These are phyloP conservation scores for Speoplatyrhinus poulsoni DNA, from an alignment of 2,113 vertebrate genomes.

Conservation along the genomic window DNA sequence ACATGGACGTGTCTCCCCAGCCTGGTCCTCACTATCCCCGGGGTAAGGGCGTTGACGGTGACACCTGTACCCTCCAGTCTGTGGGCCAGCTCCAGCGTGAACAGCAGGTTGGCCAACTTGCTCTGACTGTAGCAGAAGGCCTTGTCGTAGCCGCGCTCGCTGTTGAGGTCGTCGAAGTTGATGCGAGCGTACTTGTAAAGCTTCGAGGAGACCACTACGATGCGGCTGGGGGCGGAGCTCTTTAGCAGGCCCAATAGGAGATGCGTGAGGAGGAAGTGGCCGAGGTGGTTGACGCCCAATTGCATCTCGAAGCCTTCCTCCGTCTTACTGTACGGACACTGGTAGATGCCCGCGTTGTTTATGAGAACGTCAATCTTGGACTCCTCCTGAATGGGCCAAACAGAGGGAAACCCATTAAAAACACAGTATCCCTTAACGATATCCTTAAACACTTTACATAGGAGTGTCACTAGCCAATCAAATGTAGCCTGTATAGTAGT, in stretches of 20 bases:
- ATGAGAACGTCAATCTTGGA: constrained; percentile 88
- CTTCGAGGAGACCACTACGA: constrained; percentile 92
- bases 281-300: constrained; percentile 93
- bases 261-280: constrained; percentile 92
- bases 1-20: constrained; percentile 88
- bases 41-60: constrained; percentile 87
- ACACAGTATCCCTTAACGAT: no score
- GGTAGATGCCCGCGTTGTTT: constrained; percentile 94
- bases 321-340: constrained; percentile 90
- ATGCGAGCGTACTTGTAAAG: constrained; percentile 94
- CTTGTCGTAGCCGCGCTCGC: constrained; percentile 86
- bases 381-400: constrained; percentile 81
- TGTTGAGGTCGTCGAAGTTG: constrained; percentile 94
- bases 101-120: constrained; percentile 93
- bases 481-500: no score
- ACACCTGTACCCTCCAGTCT: constrained; percentile 84
- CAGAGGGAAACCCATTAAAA: constrained; percentile 2
- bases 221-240: constrained; percentile 86
- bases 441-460: no score
- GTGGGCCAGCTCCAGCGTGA: constrained; percentile 83
- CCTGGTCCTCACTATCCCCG: constrained; percentile 90
- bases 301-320: constrained; percentile 97
- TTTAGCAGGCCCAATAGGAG: constrained; percentile 91
- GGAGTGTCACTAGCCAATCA: no score
- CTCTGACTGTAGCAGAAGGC: constrained; percentile 92